Evolutionary conservation across 37 sponge, comb jelly and placozoan genomes (phyloP).

Genomic region (Agelas oroides): DNA sequence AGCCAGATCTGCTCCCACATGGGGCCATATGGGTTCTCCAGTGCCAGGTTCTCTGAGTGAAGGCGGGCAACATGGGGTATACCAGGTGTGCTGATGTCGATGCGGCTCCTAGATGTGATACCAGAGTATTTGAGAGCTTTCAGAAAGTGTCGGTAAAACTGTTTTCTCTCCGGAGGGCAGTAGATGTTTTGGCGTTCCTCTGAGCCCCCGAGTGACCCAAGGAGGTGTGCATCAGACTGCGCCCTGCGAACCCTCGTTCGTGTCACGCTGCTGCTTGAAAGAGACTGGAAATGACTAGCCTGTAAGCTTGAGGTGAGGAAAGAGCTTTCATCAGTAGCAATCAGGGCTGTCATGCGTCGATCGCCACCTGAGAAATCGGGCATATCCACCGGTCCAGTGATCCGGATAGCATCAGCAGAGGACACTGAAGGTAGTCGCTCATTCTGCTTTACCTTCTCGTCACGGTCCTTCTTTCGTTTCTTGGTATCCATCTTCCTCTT

Average conservation of each 20-base stretch:
- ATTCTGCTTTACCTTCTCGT: constrained; percentile 3
- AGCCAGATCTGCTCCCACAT: constrained; percentile 42
- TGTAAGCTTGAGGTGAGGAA: too few species aligned
- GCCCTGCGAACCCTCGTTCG: neutral
- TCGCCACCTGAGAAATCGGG: too few species aligned
- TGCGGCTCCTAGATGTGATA: neutral
- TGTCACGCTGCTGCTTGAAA: neutral
- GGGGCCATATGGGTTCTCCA: constrained; percentile 35
- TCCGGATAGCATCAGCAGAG: too few species aligned
- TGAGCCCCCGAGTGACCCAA: neutral
- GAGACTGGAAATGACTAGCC: neutral
- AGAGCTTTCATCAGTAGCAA: too few species aligned
- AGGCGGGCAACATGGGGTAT: constrained; percentile 25
- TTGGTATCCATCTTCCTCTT: neutral
- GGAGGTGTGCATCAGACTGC: constrained; percentile 38
- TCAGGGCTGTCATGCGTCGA: too few species aligned
- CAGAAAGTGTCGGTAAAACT: constrained; percentile 54
- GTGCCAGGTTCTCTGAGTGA: constrained; percentile 59
- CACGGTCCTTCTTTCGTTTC: constrained; percentile 29
- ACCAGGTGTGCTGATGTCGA: neutral
- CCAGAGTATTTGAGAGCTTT: constrained; percentile 33
- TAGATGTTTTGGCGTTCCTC: neutral
- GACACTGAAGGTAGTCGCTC: neutral
- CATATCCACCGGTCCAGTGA: too few species aligned
- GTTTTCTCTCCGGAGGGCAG: constrained; percentile 64